Conservation (phyloP, 2,888 invertebrate species). For the Drosophila longiperda region DNA sequence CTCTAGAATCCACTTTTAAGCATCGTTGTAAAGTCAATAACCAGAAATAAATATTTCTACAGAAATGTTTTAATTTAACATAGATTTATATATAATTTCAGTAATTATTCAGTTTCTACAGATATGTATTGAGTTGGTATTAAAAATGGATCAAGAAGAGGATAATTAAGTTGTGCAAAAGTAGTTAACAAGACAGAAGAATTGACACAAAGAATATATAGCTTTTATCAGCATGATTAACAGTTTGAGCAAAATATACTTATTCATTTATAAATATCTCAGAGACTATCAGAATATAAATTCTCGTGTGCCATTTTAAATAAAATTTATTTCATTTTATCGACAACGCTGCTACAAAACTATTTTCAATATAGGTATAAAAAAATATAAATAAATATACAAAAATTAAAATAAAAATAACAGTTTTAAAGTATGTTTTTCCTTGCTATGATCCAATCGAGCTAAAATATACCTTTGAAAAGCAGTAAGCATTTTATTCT, state of each 20-base stretch:
- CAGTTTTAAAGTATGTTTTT: not conserved
- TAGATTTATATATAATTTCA: not conserved
- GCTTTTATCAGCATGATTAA: not conserved
- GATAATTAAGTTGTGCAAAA: no score
- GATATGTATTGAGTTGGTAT: no score
- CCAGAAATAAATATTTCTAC: accelerated
- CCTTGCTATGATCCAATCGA: not conserved
- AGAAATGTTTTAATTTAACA: not conserved
- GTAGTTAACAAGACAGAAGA: not conserved
- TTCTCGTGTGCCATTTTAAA: no score
- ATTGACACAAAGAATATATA: not conserved
- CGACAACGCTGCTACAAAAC: not conserved
- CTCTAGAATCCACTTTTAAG: not conserved
- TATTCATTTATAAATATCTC: not conserved
- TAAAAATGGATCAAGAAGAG: no score
- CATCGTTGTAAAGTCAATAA: not conserved
- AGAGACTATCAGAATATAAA: no score
- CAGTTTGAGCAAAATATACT: not conserved
- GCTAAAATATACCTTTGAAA: not conserved
- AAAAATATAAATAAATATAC: no score
- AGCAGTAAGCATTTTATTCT: accelerated
- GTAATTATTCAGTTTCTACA: no score
- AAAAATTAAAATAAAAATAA: no score
- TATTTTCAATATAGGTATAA: no score
- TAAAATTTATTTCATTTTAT: no score